Conservation (phyloP, 1,140 invertebrate species). For the Forficula auricularia region DNA sequence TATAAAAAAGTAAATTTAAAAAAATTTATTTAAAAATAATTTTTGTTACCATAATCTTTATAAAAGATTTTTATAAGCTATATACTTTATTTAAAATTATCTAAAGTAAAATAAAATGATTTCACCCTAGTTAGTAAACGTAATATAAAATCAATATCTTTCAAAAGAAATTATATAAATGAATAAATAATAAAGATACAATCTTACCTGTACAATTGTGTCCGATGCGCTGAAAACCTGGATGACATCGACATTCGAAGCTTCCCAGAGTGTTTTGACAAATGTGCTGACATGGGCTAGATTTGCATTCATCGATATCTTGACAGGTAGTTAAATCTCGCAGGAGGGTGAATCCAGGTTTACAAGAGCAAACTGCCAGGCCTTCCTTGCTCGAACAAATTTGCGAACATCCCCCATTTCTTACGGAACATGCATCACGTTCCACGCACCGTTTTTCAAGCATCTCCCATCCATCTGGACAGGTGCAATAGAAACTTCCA, state of each 20-base stretch:
- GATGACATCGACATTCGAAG: conserved; percentile 61
- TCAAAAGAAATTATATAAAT: no score
- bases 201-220: conserved; percentile 41
- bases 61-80: no score
- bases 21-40: no score
- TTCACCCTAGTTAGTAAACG: no score
- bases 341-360: conserved; percentile 22
- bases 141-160: no score
- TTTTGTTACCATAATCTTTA: no score
- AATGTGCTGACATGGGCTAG: conserved; percentile 32
- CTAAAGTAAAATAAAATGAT: no score
- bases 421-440: conserved; percentile 22
- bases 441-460: conserved; percentile 21
- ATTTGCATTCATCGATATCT: conserved; percentile 31
- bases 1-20: no score
- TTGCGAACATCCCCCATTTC: conserved; percentile 33
- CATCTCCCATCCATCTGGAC: conserved; percentile 23
- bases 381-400: conserved; percentile 22
- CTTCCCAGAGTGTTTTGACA: conserved; percentile 70
- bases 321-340: conserved; percentile 29
- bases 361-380: conserved; percentile 15
- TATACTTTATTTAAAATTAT: no score
- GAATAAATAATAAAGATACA: no score
- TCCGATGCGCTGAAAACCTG: conserved; percentile 41
- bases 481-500: conserved; percentile 33